phyloP scores from a whole-genome alignment of 2,888 invertebrate species.

The Mesodorylaimus sp. region DNA sequence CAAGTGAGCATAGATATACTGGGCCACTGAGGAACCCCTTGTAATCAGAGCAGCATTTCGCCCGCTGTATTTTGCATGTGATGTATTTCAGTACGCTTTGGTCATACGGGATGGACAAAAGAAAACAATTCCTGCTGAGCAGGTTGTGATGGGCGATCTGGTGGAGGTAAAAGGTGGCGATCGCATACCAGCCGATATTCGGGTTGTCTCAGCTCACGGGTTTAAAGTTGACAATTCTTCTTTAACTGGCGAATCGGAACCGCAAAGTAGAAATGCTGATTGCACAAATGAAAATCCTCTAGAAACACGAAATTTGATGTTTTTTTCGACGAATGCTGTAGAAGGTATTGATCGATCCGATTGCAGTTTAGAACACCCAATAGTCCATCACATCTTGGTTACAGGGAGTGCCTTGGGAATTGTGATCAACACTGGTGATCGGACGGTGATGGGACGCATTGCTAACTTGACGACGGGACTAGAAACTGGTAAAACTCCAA shows the following conservation, averaged over 20 bases:
- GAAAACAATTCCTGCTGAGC: slow-evolving; percentile 40
- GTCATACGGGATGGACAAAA: slow-evolving; percentile 44
- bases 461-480: slow-evolving; percentile 79
- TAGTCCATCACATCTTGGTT: neutral
- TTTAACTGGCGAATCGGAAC: slow-evolving; percentile 82
- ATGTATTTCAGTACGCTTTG: slow-evolving; percentile 81
- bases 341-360: slow-evolving; percentile 47
- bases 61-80: too few relatives aligned
- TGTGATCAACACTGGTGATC: slow-evolving; percentile 81
- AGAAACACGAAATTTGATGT: slow-evolving; percentile 81
- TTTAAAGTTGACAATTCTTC: slow-evolving; percentile 93
- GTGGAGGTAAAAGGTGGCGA: slow-evolving; percentile 98
- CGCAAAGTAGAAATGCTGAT: slow-evolving; percentile 69
- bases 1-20: too few relatives aligned
- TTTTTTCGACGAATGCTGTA: slow-evolving; percentile 86
- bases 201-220: slow-evolving; percentile 77
- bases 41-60: too few relatives aligned
- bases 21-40: too few relatives aligned
- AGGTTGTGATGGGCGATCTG: slow-evolving; percentile 86
- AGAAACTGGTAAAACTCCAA: slow-evolving; percentile 89
- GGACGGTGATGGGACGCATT: slow-evolving; percentile 88
- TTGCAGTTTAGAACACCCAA: neutral
- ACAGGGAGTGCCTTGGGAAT: slow-evolving; percentile 59
- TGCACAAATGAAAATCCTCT: slow-evolving; percentile 82
- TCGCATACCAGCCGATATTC: slow-evolving; percentile 89